Evolutionary conservation across 2,888 invertebrate genomes (phyloP).

Genomic region (Diplolepis rosae): DNA sequence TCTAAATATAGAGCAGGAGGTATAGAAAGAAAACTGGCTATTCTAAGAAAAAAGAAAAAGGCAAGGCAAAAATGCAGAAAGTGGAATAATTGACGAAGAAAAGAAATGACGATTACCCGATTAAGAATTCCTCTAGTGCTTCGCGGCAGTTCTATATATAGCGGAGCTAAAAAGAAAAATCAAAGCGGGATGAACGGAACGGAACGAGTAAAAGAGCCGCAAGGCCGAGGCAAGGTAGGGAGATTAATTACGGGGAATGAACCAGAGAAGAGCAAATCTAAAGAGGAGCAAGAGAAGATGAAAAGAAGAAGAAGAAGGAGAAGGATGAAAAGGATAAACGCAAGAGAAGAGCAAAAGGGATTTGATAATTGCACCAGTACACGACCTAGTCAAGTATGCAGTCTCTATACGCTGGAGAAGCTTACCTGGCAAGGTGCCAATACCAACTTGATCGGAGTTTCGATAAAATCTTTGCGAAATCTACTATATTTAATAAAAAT

Average conservation of each 20-base stretch:
- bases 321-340: neutral
- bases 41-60: constrained; percentile 28
- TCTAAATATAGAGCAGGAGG: constrained; percentile 29
- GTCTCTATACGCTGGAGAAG: neutral
- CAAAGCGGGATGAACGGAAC: constrained; percentile 28
- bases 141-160: constrained; percentile 27
- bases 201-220: constrained; percentile 30
- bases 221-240: constrained; percentile 25
- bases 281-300: neutral
- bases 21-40: constrained; percentile 27
- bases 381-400: neutral
- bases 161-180: constrained; percentile 9
- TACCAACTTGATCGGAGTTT: neutral
- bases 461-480: neutral
- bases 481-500: neutral
- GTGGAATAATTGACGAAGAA: constrained; percentile 29
- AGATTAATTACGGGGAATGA: constrained; percentile 29
- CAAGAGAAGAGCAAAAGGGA: neutral
- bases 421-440: neutral
- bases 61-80: constrained; percentile 27
- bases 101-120: constrained; percentile 30
- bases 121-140: constrained; percentile 31
- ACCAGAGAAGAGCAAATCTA: constrained; percentile 17
- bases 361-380: neutral
- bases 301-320: neutral